Percentiles rank a stretch among this genome's conserved stretches.
These are phyloP conservation scores for Caenorhabditis tropicalis DNA, from an alignment of 1,140 invertebrate genomes.

Conservation along the genomic window DNA sequence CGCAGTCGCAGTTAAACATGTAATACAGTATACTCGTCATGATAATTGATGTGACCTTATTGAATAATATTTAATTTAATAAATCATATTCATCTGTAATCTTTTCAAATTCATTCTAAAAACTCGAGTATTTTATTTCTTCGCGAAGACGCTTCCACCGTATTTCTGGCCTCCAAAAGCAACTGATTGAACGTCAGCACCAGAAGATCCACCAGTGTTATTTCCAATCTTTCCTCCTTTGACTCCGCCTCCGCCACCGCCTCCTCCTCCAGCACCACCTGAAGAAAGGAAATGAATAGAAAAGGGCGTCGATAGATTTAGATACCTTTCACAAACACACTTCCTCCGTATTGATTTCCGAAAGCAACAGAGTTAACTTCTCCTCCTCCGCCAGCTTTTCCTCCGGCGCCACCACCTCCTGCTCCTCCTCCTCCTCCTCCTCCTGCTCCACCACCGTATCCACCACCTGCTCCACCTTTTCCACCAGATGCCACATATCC, in stretches of 20 bases:
- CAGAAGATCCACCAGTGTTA: not conserved
- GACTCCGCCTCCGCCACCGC: not conserved
- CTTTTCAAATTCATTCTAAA: not conserved
- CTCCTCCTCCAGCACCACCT: not conserved
- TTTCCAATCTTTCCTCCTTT: not conserved
- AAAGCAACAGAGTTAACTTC: not conserved
- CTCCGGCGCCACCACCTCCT: not conserved
- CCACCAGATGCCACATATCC: not conserved
- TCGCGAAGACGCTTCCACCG: not conserved
- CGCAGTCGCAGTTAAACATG: too few species aligned
- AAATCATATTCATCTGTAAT: too few species aligned
- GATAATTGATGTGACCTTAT: too few species aligned
- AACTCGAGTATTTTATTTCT: too few species aligned
- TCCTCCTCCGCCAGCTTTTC: not conserved
- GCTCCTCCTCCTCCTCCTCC: not conserved
- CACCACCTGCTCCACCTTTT: not conserved
- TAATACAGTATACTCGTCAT: too few species aligned
- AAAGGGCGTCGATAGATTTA: not conserved
- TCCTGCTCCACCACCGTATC: not conserved
- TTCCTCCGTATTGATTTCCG: conserved; percentile 25
- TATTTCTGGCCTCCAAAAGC: not conserved
- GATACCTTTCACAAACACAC: conserved; percentile 1
- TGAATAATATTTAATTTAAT: too few species aligned
- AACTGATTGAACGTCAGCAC: not conserved
- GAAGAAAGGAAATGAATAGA: not conserved